These are phyloP conservation scores for Drosophila persimilis DNA, from an alignment of 1,140 invertebrate genomes.

Conservation along the genomic window DNA sequence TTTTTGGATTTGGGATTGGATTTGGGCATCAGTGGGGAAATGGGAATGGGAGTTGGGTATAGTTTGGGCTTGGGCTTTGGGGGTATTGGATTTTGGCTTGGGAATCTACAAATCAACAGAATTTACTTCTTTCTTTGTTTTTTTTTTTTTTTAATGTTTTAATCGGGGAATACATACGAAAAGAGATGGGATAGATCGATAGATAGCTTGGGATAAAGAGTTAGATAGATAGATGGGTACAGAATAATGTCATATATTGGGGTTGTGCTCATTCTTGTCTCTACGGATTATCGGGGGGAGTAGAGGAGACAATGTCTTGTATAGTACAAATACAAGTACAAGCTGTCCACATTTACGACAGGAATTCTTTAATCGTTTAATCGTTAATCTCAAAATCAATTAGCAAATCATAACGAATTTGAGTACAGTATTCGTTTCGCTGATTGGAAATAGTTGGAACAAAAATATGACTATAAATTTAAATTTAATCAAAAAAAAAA, in stretches of 20 bases:
- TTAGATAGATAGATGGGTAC: constrained; percentile 12
- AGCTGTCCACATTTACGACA: constrained; percentile 15
- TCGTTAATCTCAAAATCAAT: constrained; percentile 1
- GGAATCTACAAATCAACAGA: constrained; percentile 9
- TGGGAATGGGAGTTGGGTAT: constrained; percentile 2
- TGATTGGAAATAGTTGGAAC: too few species aligned
- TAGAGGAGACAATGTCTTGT: too few species aligned
- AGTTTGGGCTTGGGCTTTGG: not conserved
- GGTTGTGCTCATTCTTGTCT: not conserved
- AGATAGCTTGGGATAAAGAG: constrained; percentile 9
- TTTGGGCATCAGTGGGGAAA: constrained; percentile 18
- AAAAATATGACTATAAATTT: too few species aligned
- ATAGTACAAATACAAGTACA: not conserved
- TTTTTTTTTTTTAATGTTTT: not conserved
- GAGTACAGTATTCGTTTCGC: too few species aligned
- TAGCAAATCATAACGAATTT: constrained; percentile 1
- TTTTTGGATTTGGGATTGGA: not conserved
- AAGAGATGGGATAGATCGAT: constrained; percentile 4
- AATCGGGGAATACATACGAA: not conserved
- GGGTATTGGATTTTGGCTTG: not conserved
- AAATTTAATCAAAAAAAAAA: too few species aligned
- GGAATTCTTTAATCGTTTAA: constrained; percentile 1
- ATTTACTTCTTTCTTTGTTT: not conserved
- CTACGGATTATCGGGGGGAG: not conserved
- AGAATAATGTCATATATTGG: constrained; percentile 1